Base-by-base conservation (phyloP, 1,140 invertebrate species). In the Pollicipes pollicipes region DNA sequence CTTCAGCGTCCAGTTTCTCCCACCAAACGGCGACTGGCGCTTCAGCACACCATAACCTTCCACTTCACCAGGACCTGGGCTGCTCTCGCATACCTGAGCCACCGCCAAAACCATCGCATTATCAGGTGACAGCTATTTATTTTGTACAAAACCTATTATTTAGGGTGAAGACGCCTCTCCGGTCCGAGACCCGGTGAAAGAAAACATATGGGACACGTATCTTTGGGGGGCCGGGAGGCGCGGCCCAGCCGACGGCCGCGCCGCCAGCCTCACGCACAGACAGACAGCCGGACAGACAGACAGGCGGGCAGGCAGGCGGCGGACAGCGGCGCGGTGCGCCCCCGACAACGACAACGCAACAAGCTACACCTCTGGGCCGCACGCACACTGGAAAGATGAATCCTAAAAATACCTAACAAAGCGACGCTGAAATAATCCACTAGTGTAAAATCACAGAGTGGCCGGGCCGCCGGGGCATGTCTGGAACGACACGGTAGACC, bases 361-460 rank as follows among this genome's bases (percentile, higher is more conserved):
- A 58, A 58, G 45, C 45, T 21, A 58, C 45, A 21, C 21, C 10
- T 10, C 45, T 24, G 45, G 10, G 8, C 45, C 64, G 27, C 64
- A 66, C 64, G 28, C 64, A 66, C 64, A 66, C 64, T 66, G 64
- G 28, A 58, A 58, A 58, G 45, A 58, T 58, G 45, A 58, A 58
- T 58, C 45, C 45, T 58, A 58, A 58, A 58, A 58, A 58, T 58
- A 58, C 45, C 45, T 58, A 58, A 58, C 45, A 58, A 58, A 58
- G 45, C 45, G 45, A 58, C 45, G 45, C 17, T 17, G 45, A 58
- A 58, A 58, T 58, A 58, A 58, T 58, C 45, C 45, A 58, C 45
- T 58, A 58, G 45, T 58, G 45, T 58, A 58, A 58, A 58, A 58
- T 58, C 64, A 66, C 64, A 66, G 27, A 27, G 64, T 28, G 64